Conservation (phyloP, 2,113 vertebrate genomes). For the Rhea pennata region DNA sequence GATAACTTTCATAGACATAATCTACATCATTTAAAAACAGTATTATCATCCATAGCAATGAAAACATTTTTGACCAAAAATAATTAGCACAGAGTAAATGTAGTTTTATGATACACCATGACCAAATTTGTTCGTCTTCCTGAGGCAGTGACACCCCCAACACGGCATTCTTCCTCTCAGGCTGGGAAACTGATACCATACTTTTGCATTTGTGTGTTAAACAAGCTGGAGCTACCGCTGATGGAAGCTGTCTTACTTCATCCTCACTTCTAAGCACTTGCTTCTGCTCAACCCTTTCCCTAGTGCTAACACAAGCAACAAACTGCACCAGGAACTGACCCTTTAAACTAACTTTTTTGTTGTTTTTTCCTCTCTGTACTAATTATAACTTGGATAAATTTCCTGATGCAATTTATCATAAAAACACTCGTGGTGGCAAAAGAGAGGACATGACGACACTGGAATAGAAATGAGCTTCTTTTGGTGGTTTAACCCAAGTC, state of each 20-base stretch:
- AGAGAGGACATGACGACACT: rapidly evolving
- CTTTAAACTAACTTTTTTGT: not conserved
- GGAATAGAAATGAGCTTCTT: not conserved
- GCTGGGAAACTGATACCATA: not conserved
- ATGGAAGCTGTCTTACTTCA: not conserved
- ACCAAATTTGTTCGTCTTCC: no score
- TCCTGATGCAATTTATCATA: not conserved
- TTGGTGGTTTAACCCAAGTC: not conserved
- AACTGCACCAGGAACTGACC: not conserved
- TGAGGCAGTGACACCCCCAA: no score
- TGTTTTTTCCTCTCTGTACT: not conserved
- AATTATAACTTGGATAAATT: not conserved
- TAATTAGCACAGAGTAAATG: not conserved
- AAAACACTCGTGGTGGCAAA: not conserved
- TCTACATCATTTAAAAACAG: not conserved
- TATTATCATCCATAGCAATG: not conserved
- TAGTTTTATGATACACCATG: not conserved
- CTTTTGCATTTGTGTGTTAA: not conserved
- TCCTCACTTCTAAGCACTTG: not conserved
- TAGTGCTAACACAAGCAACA: not conserved
- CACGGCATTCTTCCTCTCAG: no score
- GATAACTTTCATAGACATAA: not conserved
- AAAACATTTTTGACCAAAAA: not conserved
- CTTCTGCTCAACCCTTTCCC: not conserved
- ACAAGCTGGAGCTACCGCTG: not conserved